Percentiles rank a stretch among this genome's conserved stretches.
These are phyloP conservation scores for Cyrtorhinus lividipennis DNA, from an alignment of 1,140 invertebrate genomes.

Conservation along the genomic window DNA sequence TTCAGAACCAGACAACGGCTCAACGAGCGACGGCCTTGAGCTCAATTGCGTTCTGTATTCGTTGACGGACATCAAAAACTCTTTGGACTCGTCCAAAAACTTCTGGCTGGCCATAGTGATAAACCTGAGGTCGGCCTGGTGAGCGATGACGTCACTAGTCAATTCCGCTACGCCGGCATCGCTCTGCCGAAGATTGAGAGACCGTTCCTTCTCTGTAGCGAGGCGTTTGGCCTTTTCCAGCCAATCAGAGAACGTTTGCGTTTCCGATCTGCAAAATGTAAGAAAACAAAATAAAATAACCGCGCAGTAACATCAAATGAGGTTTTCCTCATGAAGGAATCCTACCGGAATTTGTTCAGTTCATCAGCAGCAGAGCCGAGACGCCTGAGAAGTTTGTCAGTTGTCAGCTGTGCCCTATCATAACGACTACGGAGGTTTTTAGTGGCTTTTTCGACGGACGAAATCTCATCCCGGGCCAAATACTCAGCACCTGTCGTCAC, in stretches of 20 bases:
- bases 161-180: conserved; percentile 68
- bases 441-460: conserved; percentile 70
- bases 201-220: conserved; percentile 73
- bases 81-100: conserved; percentile 84
- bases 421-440: conserved; percentile 68
- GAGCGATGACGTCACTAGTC: conserved; percentile 84
- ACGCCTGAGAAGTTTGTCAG: conserved; percentile 58
- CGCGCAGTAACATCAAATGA: neutral
- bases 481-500: conserved; percentile 79
- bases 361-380: conserved; percentile 71
- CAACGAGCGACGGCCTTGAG: conserved; percentile 6
- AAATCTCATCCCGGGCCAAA: conserved; percentile 71
- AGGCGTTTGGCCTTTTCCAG: conserved; percentile 60
- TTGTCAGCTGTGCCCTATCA: conserved; percentile 62
- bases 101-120: conserved; percentile 91
- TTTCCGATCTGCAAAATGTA: conserved; percentile 46
- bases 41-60: conserved; percentile 10
- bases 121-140: conserved; percentile 83
- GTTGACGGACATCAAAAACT: conserved; percentile 18
- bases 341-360: conserved; percentile 64
- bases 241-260: conserved; percentile 71
- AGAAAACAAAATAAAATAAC: conserved; percentile 13
- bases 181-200: conserved; percentile 60
- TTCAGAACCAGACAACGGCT: conserved; percentile 15
- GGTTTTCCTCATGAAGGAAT: neutral